Evolutionary conservation across 2,888 invertebrate genomes (phyloP), one percentile per base, ranked within the genome.

Genomic region (Eristalinus sepulchralis): DNA sequence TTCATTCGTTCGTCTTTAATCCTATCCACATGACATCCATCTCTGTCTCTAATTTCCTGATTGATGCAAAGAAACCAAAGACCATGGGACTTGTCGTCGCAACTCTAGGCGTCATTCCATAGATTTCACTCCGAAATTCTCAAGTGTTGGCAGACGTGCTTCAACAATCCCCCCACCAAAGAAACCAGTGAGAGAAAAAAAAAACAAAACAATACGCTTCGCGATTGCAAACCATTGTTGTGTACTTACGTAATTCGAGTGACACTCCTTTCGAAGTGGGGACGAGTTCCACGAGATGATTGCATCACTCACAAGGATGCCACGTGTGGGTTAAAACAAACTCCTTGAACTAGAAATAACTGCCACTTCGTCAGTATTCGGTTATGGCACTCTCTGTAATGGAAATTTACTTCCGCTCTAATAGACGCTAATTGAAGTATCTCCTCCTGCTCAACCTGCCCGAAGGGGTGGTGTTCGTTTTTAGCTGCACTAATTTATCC

Each of bases 321-420:
- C 55, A 10, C 34, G 34, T 39, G 39, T 39, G 55, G 17, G 9
- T 47, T n/a, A 33, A 34, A 34, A 34, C 17, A 55, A 55, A 57
- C 34, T 57, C 57, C 33, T 68, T 31, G 17, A 57, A 34, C 34
- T 33, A 57, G 57, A 57, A 57, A 24, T 59, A 24, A 70, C 59
- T 70, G 57, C n/a, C 59, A 34, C 57, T 59, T 36, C 36, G n/a
- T 24, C 68, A 68, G n/a, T 20, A 27, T 17, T 20, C 31, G 34
- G 34, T 36, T 36, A 20, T 33, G 31, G 10, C 5, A 6, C 53
- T 53, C 13, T 33, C 24, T 34, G 34, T 68, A 59, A 70, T 36
- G 57, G 59, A 59, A 70, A 70, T 70, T 59, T 34, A n/a, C n/a
- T 70, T 70, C 70, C 70, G 36, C 59, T 36, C 36, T 27, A 59